These are phyloP conservation scores for Calyptomena viridis DNA, from an alignment of 2,113 vertebrate species.

Conservation along the genomic window DNA sequence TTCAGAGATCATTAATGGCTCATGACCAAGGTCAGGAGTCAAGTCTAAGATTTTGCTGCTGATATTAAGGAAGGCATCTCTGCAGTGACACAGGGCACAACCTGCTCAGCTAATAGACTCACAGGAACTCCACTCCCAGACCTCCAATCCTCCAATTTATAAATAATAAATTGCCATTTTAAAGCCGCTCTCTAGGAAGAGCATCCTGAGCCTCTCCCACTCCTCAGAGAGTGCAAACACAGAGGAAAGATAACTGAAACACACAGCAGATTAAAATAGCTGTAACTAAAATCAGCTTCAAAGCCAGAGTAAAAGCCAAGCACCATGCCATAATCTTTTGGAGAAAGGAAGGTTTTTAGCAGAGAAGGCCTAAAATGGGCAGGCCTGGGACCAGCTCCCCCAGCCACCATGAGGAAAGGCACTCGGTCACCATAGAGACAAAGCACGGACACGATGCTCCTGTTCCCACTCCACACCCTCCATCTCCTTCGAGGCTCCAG, in stretches of 20 bases:
- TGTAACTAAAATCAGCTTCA: neutral
- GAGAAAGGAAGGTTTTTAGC: neutral
- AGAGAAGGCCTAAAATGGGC: neutral
- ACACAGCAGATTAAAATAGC: neutral
- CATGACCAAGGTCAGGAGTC: constrained; percentile 42
- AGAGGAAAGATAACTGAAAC: neutral
- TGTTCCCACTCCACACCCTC: neutral
- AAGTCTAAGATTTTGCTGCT: constrained; percentile 4
- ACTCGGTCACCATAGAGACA: constrained; percentile 46
- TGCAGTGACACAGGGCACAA: constrained; percentile 21
- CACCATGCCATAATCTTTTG: neutral
- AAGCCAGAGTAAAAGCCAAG: neutral
- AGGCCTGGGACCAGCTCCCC: neutral
- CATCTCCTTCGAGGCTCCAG: neutral
- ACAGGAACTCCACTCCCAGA: neutral
- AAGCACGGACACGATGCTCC: neutral
- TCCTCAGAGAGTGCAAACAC: neutral
- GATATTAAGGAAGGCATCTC: neutral
- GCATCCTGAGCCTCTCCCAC: neutral
- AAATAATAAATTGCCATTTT: constrained; percentile 32
- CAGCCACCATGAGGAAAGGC: neutral
- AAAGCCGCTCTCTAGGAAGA: constrained; percentile 21
- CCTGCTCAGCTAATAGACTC: constrained; percentile 38
- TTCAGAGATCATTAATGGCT: constrained; percentile 48
- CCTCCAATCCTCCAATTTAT: neutral